Evolutionary conservation across 2,888 invertebrate genomes (phyloP).

Genomic region (Thelaira solivaga): DNA sequence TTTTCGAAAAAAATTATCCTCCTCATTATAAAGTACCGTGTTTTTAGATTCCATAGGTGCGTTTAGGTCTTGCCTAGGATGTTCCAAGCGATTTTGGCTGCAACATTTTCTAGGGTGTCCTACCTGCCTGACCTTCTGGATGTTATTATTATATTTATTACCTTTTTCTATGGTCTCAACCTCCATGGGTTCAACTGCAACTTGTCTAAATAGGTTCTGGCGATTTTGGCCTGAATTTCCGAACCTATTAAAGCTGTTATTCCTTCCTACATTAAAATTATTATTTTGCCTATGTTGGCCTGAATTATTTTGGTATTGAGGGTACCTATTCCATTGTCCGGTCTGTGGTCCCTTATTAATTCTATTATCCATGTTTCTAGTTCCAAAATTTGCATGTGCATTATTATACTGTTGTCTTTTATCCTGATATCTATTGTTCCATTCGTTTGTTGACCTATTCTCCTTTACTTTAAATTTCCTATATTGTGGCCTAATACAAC

Average conservation of each 20-base stretch:
- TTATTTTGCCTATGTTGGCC: background rate
- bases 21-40: background rate
- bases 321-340: too few relatives aligned
- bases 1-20: background rate
- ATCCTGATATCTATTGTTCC: background rate
- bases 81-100: constrained; percentile 13
- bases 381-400: too few relatives aligned
- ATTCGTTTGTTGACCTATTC: background rate
- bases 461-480: background rate
- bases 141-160: background rate
- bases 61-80: constrained; percentile 11
- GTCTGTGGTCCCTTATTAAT: too few relatives aligned
- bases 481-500: too few relatives aligned
- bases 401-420: background rate
- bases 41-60: background rate
- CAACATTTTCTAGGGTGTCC: background rate
- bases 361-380: too few relatives aligned
- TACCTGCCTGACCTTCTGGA: background rate
- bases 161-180: background rate
- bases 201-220: background rate
- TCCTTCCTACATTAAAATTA: background rate
- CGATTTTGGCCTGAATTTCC: background rate
- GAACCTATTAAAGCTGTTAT: too few relatives aligned
- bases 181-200: background rate
- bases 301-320: background rate